These are phyloP conservation scores for Pinna nobilis DNA, from an alignment of 1,140 invertebrate genomes.

Conservation along the genomic window DNA sequence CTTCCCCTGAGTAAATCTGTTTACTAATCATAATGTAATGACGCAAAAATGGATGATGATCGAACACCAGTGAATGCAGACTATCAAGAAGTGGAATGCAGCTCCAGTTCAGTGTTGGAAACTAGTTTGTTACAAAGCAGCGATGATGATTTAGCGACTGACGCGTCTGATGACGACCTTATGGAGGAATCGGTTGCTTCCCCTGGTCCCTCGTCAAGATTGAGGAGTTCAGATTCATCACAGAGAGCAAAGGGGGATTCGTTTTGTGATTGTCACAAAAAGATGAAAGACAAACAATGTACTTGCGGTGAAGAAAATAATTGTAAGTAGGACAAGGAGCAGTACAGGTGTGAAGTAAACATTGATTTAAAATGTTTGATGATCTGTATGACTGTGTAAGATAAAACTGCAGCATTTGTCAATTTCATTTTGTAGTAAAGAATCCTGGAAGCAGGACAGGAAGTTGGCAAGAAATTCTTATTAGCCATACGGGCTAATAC, in stretches of 20 bases:
- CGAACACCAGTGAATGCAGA: not conserved
- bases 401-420: no score
- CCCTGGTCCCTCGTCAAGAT: conserved; percentile 1
- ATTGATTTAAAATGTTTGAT: no score
- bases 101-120: no score
- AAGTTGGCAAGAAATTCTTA: no score
- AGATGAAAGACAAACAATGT: conserved; percentile 35
- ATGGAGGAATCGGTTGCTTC: not conserved
- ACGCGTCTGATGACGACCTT: conserved; percentile 10
- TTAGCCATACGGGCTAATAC: no score
- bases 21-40: not conserved
- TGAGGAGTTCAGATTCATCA: not conserved
- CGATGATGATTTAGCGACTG: not conserved
- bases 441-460: no score
- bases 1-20: not conserved
- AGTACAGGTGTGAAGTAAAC: no score
- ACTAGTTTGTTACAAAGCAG: not conserved
- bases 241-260: conserved; percentile 25
- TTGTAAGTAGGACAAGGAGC: no score
- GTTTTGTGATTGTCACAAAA: conserved; percentile 45
- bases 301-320: conserved; percentile 43
- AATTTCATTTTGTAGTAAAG: no score
- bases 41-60: not conserved
- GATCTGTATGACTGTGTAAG: no score
- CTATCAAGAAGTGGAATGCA: no score